Evolutionary conservation across 2,797 vertebrate species (phyloP), one percentile per base, ranked within the genome.

Genomic region (Labroides dimidiatus): DNA sequence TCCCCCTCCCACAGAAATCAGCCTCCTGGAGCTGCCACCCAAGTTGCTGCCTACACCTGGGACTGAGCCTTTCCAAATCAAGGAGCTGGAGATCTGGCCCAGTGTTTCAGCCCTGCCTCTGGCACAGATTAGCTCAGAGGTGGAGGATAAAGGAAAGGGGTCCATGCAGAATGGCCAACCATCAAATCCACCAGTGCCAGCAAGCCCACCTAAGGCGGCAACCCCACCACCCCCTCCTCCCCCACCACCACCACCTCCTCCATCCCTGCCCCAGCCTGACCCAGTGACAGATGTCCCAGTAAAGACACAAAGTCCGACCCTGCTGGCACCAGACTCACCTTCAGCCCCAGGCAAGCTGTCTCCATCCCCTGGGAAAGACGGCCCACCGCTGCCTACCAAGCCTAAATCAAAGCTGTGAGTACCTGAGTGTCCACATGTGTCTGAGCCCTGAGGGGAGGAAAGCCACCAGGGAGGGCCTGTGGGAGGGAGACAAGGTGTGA

Each of bases 371-470:
- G 88, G 79, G 23, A 99, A 95, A 88, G 96, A 96, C 0, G 95
- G 92, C 33, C 97, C 93, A 16, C 97, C 96, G 0, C 90, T 98
- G 75, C 96, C 96, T 44, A 95, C 95, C 84, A 99, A 96, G 75
- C 98, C 98, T 24, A 99, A 99, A 90, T 97, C 98, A 47, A 99
- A 98, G 90, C 94, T 99, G 98, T 99, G 92, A 99, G 98, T 99
- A 92, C 54, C 57, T 59, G 24, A 78, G 4, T 41, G 44, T 50
- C 66, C n/a, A 24, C 14, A 7, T 75, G 70, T 72, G 64, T 81
- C 43, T 81, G 65, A 27, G 57, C 62, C 71, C 58, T 2, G 14
- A 24, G 62, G 71, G 23, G 17, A 23, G 62, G 53, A 52, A 62
- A 52, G 50, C 47, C 61, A n/a, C 12, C 9, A 20, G 54, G 70